phyloP scores from a whole-genome alignment of 2,113 vertebrate genomes.

The Gobio gobio region DNA sequence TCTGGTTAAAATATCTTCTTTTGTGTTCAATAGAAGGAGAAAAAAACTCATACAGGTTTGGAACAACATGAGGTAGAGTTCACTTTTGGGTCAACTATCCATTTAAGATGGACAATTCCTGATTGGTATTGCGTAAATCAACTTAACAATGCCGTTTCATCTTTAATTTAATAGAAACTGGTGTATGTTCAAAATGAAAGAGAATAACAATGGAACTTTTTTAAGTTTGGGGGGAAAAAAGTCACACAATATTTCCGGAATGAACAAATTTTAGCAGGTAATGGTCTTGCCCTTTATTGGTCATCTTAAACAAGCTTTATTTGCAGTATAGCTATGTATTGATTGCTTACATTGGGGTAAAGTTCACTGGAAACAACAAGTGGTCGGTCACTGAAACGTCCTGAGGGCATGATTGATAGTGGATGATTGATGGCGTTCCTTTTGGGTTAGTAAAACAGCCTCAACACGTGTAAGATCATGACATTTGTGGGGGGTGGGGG shows the following conservation, averaged over 20 bases:
- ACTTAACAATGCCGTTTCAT: neutral
- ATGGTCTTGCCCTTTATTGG: conserved; percentile 58
- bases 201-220: neutral
- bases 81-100: too few species aligned
- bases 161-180: neutral
- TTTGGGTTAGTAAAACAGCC: conserved; percentile 32
- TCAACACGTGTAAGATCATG: neutral
- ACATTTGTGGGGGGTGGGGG: neutral
- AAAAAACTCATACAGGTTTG: too few species aligned
- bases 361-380: conserved; percentile 53
- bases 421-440: neutral
- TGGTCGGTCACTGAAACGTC: conserved; percentile 32
- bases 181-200: neutral
- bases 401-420: conserved; percentile 39
- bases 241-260: conserved; percentile 35
- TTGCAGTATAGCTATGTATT: conserved; percentile 34
- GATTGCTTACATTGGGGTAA: conserved; percentile 60
- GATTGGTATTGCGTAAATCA: neutral
- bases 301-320: conserved; percentile 73
- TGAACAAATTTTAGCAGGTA: conserved; percentile 48
- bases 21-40: too few species aligned
- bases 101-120: neutral
- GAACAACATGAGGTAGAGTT: too few species aligned
- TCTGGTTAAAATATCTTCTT: too few species aligned
- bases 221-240: neutral